Percentiles rank a stretch among this genome's conserved stretches.
These are phyloP conservation scores for Rhadinocentrus ornatus DNA, from an alignment of 2,797 vertebrate genomes.

Conservation along the genomic window DNA sequence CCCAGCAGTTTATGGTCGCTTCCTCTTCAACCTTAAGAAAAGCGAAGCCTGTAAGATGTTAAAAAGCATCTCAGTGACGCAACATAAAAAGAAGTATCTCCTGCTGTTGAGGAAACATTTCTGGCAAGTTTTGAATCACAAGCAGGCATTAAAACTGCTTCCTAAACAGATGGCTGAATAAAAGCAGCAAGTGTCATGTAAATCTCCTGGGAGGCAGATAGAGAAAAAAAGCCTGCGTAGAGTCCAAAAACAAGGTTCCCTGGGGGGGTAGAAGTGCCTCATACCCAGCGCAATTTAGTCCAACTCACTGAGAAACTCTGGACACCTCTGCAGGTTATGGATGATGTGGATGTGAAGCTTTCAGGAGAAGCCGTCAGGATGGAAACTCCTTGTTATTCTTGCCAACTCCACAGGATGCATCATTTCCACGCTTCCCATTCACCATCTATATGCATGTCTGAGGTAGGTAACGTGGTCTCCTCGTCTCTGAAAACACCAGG, in stretches of 20 bases:
- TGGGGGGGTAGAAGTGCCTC: conserved; percentile 46
- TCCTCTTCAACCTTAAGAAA: conserved; percentile 27
- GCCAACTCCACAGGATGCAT: background rate
- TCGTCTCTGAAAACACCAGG: background rate
- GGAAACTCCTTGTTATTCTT: too few species aligned
- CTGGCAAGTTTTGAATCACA: conserved; percentile 14
- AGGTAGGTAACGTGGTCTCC: background rate
- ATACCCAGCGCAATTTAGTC: conserved; percentile 13
- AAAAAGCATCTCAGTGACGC: background rate
- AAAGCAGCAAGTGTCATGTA: conserved; percentile 68
- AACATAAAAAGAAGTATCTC: conserved; percentile 10
- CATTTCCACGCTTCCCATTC: too few species aligned
- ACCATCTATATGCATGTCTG: background rate
- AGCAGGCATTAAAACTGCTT: conserved; percentile 25
- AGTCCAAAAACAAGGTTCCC: conserved; percentile 60
- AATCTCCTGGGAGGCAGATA: conserved; percentile 49
- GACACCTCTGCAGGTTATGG: background rate
- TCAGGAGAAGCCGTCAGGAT: background rate
- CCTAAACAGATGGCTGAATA: conserved; percentile 63
- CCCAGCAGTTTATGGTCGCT: background rate
- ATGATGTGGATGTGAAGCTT: background rate
- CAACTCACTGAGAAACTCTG: conserved; percentile 2
- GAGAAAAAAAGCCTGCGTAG: conserved; percentile 52
- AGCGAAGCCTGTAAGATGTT: background rate
- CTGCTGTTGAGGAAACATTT: conserved; percentile 10